Conservation (phyloP, 53 echinoderm and acorn worm species). For the Patiria pectinifera region DNA sequence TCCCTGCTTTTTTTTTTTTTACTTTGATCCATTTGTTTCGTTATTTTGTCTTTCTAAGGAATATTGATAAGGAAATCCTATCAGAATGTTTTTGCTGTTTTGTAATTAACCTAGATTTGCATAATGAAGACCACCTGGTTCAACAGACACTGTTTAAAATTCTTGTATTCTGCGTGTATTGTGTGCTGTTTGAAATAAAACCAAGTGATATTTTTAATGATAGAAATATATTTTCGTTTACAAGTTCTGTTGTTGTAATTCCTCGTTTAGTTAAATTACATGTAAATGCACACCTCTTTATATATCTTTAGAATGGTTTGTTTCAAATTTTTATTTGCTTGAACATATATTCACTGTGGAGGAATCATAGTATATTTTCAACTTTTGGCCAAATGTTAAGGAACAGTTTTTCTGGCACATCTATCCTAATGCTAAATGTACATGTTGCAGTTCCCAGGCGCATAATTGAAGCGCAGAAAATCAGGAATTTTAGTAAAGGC, state of each 20-base stretch:
- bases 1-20: background rate
- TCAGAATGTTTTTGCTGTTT: background rate
- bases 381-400: too few species aligned
- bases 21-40: background rate
- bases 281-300: background rate
- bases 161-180: background rate
- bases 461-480: too few species aligned
- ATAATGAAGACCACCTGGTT: background rate
- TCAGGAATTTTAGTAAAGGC: too few species aligned
- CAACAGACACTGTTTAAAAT: background rate
- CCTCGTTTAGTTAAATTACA: background rate
- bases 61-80: background rate
- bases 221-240: background rate
- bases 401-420: too few species aligned
- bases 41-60: background rate
- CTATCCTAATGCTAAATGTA: too few species aligned
- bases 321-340: too few species aligned
- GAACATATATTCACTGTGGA: too few species aligned
- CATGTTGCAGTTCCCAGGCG: too few species aligned
- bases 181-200: background rate
- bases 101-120: background rate
- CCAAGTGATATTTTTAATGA: background rate
- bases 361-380: too few species aligned
- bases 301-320: too few species aligned
- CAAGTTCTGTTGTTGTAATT: background rate